These are phyloP conservation scores for Gonocerus acuteangulatus DNA, from an alignment of 2,888 invertebrate species.

Conservation along the genomic window DNA sequence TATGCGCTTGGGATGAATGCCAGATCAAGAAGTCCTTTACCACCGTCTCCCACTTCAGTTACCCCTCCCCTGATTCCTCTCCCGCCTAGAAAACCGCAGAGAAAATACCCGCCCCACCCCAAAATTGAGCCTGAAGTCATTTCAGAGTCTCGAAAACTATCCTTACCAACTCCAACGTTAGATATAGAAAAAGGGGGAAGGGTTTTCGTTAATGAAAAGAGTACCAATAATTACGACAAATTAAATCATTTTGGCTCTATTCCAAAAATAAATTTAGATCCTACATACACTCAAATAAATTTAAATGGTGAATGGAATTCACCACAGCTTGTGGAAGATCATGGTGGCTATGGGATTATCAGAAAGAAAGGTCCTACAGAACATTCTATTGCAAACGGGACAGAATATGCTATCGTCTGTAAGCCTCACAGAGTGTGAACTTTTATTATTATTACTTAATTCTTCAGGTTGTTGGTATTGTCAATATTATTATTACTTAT, in stretches of 20 bases:
- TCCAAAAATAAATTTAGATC: slow-evolving; percentile 57
- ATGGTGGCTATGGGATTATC: slow-evolving; percentile 64
- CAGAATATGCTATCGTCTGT: slow-evolving; percentile 74
- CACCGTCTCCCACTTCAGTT: slow-evolving; percentile 54
- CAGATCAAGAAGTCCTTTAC: slow-evolving; percentile 66
- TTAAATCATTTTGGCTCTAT: slow-evolving; percentile 73
- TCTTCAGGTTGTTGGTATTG: slow-evolving; percentile 18
- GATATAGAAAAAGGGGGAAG: slow-evolving; percentile 4
- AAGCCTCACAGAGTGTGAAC: slow-evolving; percentile 73
- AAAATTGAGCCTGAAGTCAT: neutral
- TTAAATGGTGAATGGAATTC: slow-evolving; percentile 43
- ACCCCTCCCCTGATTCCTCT: slow-evolving; percentile 38
- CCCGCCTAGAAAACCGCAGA: neutral
- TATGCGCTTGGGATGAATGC: slow-evolving; percentile 71
- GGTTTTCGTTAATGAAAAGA: slow-evolving; percentile 29
- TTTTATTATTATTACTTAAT: slow-evolving; percentile 14
- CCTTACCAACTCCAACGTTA: neutral
- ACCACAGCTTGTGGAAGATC: slow-evolving; percentile 28
- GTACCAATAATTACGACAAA: slow-evolving; percentile 63
- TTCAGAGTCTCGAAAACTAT: neutral
- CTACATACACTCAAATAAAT: slow-evolving; percentile 60
- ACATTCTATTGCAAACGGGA: slow-evolving; percentile 66
- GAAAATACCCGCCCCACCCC: slow-evolving; percentile 12
- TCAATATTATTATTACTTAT: slow-evolving; percentile 13
- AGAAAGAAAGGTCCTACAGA: slow-evolving; percentile 51